Evolutionary conservation across 1,140 invertebrate species (phyloP).

Genomic region (Nebria ingens): DNA sequence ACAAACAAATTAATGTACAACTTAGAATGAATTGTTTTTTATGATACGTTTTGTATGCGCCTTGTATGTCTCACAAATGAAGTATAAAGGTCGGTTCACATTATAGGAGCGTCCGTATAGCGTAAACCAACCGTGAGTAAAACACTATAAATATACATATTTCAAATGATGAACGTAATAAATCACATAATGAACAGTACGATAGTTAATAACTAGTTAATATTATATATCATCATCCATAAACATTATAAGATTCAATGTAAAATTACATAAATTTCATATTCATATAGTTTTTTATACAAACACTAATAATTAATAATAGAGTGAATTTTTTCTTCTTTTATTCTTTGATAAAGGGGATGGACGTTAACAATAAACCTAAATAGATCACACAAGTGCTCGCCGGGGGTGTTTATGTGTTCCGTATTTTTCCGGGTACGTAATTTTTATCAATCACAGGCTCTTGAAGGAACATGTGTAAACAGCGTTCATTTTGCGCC

Average conservation of each 20-base stretch:
- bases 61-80: too few relatives aligned
- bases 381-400: neutral
- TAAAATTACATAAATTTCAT: neutral
- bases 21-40: too few relatives aligned
- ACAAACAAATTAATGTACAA: too few relatives aligned
- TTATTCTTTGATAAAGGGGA: neutral
- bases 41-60: too few relatives aligned
- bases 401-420: slow-evolving; percentile 54
- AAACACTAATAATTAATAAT: neutral
- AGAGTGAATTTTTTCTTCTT: neutral
- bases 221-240: neutral
- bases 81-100: too few relatives aligned
- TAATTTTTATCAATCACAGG: slow-evolving; percentile 97
- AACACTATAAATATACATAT: too few relatives aligned
- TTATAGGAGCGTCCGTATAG: too few relatives aligned
- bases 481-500: slow-evolving; percentile 97
- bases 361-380: neutral
- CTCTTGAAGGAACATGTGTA: slow-evolving; percentile 99
- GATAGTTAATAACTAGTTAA: neutral
- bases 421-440: slow-evolving; percentile 98
- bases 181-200: neutral
- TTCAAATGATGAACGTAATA: too few relatives aligned
- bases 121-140: too few relatives aligned
- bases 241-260: neutral
- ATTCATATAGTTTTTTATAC: neutral